Percentiles rank a stretch among this genome's conserved stretches.
These are phyloP conservation scores for Polylopha cassiicola DNA, from an alignment of 2,888 invertebrate genomes.

Conservation along the genomic window DNA sequence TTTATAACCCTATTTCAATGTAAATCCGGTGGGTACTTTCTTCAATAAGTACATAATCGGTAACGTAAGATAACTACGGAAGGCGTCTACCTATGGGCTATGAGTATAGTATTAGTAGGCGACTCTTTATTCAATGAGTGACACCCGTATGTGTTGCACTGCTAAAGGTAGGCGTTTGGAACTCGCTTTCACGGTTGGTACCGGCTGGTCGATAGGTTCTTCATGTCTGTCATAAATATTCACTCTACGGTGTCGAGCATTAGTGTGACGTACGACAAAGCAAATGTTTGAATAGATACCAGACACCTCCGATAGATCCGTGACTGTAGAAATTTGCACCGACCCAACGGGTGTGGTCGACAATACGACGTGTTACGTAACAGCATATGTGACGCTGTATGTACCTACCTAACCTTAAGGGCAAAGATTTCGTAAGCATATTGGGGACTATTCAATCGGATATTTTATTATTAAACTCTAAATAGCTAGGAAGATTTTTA, in stretches of 20 bases:
- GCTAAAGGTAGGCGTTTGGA: conserved; percentile 31
- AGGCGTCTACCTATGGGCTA: too few species aligned
- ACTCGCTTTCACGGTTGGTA: conserved; percentile 49
- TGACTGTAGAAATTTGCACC: conserved; percentile 37
- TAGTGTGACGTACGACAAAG: conserved; percentile 34
- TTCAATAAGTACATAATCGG: too few species aligned
- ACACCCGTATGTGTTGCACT: too few species aligned
- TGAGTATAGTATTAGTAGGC: too few species aligned
- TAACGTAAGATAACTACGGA: too few species aligned
- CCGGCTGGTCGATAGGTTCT: too few species aligned
- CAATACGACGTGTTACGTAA: conserved; percentile 26
- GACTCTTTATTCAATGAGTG: neutral
- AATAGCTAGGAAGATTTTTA: too few species aligned
- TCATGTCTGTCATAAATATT: conserved; percentile 46
- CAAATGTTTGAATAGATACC: conserved; percentile 39
- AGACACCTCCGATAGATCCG: conserved; percentile 24
- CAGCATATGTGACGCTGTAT: conserved; percentile 20
- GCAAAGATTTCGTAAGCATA: conserved; percentile 9
- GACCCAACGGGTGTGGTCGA: conserved; percentile 26
- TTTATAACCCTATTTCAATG: too few species aligned
- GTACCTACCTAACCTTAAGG: conserved; percentile 9
- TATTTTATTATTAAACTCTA: too few species aligned
- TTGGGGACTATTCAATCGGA: too few species aligned
- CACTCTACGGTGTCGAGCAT: conserved; percentile 35
- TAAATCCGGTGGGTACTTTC: too few species aligned